Base-by-base conservation (phyloP, 2,888 invertebrate species). In the Bimastos eiseni region DNA sequence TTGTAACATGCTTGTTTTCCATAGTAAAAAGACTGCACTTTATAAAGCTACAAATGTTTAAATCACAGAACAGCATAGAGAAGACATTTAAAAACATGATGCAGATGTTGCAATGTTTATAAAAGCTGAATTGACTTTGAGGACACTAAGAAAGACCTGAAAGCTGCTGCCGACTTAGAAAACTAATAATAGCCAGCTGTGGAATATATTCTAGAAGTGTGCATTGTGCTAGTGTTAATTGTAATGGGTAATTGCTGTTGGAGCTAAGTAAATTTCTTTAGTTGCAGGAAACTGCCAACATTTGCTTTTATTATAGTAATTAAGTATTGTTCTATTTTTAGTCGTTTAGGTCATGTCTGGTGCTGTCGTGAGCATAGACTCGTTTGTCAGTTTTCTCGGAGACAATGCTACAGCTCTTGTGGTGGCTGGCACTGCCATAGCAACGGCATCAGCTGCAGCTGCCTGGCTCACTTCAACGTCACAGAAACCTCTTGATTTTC, bases 381-480 rank as follows among this genome's bases (percentile, higher is more conserved):
- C 86, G 19, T 4, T 86, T 86, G 86, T 86, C 36, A 34, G 86
- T 36, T 86, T 86, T 86, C 36, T 86, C 8, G 37, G 36, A 36
- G 36, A 17, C 86, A 86, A 86, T 86, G 86, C 86, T 24, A 34
- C 34, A 15, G 36, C 86, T 86, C 34, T 86, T 19, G 34, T 86
- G 34, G 37, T 86, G 2, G 86, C 86, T 86, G 86, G 86, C 21
- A 86, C 86, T 86, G 86, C 86, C 37, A 86, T 86, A 86, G 90
- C 90, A 37, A 90, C 90, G 4, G 70, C 90, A 33, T 83, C 90
- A 24, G 90, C 86, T n/a, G 86, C 55, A 41, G 86, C 90, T 21
- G 84, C 84, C 36, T 90, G 86, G 83, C 44, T 90, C 1, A 90
- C 90, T 30, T 36, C 34, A 36, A 33, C 86, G 1, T 84, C 49